phyloP scores from a whole-genome alignment of 2,797 vertebrate genomes.

The Acipenser ruthenus region DNA sequence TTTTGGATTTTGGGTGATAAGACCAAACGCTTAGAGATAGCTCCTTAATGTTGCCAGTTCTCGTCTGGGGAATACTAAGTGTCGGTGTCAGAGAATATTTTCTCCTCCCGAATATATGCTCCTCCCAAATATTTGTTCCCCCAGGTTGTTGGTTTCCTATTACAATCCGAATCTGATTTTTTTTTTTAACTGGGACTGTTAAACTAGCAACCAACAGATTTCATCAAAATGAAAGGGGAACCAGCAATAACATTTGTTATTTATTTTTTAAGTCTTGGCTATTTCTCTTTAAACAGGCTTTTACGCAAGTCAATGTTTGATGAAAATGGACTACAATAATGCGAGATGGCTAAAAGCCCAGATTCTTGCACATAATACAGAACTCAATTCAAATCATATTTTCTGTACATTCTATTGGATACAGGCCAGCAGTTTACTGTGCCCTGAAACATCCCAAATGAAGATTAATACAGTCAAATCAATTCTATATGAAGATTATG shows the following conservation, averaged over 20 bases:
- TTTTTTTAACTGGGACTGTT: background rate
- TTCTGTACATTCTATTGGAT: background rate
- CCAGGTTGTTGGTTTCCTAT: no score
- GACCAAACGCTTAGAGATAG: no score
- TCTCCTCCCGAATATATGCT: no score
- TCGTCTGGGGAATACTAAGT: no score
- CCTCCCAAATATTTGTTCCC: no score
- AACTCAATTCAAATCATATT: background rate
- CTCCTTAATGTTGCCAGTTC: no score
- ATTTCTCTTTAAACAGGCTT: no score
- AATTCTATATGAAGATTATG: conserved; percentile 8
- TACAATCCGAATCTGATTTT: background rate
- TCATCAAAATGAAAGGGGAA: background rate
- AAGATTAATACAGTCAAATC: conserved; percentile 18
- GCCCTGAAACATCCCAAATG: conserved; percentile 1
- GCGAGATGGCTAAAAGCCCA: background rate
- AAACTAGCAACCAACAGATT: background rate
- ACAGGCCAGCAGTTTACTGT: conserved; percentile 10
- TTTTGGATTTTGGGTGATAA: no score
- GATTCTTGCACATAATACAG: background rate
- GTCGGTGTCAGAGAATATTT: no score
- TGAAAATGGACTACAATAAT: background rate
- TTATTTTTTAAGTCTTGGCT: no score
- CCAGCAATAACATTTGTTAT: background rate
- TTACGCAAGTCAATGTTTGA: background rate